Evolutionary conservation across 2,113 vertebrate species (phyloP).

Genomic region (Gallinago undulata): DNA sequence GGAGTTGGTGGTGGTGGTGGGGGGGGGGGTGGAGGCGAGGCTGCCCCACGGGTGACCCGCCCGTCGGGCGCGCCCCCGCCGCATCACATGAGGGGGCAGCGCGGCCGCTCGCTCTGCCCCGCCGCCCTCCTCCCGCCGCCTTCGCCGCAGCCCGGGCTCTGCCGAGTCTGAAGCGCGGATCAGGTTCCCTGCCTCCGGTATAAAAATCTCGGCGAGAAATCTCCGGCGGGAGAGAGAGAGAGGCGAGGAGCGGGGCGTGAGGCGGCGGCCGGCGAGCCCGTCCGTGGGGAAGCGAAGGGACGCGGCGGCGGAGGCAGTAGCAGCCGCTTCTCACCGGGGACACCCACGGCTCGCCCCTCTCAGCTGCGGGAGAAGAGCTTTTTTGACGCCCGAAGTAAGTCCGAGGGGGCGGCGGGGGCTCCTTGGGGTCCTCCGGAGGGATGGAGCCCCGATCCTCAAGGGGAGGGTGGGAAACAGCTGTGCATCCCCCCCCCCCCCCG

Average conservation of each 20-base stretch:
- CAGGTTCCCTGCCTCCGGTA: constrained; percentile 70
- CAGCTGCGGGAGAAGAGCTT: not conserved
- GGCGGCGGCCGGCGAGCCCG: not conserved
- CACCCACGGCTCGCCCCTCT: not conserved
- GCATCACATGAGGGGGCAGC: constrained; percentile 53
- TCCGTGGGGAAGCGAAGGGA: not conserved
- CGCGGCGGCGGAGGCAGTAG: not conserved
- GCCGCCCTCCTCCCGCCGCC: constrained; percentile 2
- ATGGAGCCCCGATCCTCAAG: not conserved
- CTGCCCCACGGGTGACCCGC: constrained; percentile 50
- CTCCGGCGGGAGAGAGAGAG: not conserved
- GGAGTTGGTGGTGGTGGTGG: too few relatives aligned
- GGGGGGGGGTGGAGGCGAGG: not conserved
- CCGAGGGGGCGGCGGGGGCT: not conserved
- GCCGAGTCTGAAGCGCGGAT: constrained; percentile 56
- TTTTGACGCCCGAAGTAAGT: constrained; percentile 25
- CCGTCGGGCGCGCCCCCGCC: constrained; percentile 50
- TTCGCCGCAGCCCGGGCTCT: constrained; percentile 38
- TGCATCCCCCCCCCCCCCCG: too few relatives aligned
- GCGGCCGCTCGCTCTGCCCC: constrained; percentile 39
- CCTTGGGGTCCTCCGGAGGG: not conserved
- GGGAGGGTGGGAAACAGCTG: not conserved
- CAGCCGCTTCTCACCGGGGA: not conserved
- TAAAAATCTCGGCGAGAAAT: constrained; percentile 46
- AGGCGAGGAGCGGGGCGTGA: not conserved